Evolutionary conservation across 2,113 vertebrate species (phyloP).

Genomic region (Ceuthmochares aereus): DNA sequence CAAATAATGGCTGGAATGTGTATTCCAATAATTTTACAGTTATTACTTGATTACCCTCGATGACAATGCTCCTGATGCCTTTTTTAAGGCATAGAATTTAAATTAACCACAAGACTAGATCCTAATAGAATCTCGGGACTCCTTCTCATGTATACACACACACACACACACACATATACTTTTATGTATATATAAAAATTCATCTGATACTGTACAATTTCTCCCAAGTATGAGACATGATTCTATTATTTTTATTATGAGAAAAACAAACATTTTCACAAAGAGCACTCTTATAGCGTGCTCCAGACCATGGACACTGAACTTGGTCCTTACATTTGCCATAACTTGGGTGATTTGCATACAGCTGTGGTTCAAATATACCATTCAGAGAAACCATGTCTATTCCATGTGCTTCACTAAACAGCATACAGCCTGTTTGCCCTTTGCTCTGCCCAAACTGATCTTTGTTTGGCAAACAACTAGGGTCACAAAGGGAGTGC

Average conservation of each 20-base stretch:
- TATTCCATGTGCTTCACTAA: not conserved
- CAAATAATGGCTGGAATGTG: not conserved
- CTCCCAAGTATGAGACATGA: not conserved
- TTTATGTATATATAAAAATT: not conserved
- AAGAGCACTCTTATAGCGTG: not conserved
- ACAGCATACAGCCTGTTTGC: not conserved
- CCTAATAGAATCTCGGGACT: conserved; percentile 21
- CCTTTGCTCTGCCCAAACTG: not conserved
- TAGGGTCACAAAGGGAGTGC: not conserved
- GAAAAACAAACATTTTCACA: not conserved
- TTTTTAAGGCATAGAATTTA: not conserved
- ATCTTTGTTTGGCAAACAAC: not conserved
- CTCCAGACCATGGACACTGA: not conserved
- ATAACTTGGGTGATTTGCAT: not conserved
- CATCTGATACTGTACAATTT: not conserved
- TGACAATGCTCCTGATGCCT: not conserved
- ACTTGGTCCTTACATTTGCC: not conserved
- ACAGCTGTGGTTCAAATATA: not conserved
- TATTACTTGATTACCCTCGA: not conserved
- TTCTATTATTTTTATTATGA: not conserved
- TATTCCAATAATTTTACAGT: not conserved
- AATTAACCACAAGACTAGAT: not conserved
- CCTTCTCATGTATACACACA: not conserved
- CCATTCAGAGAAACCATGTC: not conserved
- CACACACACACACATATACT: fast-evolving